Conservation (phyloP, 2,113 vertebrate species). For the Sturnus vulgaris region DNA sequence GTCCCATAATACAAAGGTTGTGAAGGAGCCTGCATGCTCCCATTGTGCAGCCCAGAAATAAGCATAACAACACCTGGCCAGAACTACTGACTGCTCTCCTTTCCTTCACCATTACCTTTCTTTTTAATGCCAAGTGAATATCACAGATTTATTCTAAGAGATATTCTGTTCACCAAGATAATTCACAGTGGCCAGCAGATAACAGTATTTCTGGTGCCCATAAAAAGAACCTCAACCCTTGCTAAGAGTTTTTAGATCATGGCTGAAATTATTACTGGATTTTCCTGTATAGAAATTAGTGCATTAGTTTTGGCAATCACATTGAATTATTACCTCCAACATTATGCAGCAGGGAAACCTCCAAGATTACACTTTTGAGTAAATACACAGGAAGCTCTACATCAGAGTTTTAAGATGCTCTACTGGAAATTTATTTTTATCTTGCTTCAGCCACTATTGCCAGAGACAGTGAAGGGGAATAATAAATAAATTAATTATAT, state of each 20-base stretch:
- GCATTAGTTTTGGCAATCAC: neutral
- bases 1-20: neutral
- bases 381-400: neutral
- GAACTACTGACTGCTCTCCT: neutral
- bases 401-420: neutral
- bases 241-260: neutral
- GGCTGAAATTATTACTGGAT: neutral
- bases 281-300: neutral
- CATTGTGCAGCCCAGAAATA: neutral
- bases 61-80: neutral
- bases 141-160: neutral
- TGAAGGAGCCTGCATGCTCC: neutral
- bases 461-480: neutral
- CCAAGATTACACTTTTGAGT: neutral
- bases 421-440: neutral
- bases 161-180: neutral
- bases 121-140: neutral
- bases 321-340: neutral
- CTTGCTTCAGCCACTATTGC: neutral
- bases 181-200: neutral
- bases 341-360: neutral
- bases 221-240: neutral
- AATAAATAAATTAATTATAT: neutral
- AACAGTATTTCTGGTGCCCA: neutral
- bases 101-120: neutral